These are phyloP conservation scores for Drosophila ficusphila DNA, from an alignment of 1,140 invertebrate genomes.

Conservation along the genomic window DNA sequence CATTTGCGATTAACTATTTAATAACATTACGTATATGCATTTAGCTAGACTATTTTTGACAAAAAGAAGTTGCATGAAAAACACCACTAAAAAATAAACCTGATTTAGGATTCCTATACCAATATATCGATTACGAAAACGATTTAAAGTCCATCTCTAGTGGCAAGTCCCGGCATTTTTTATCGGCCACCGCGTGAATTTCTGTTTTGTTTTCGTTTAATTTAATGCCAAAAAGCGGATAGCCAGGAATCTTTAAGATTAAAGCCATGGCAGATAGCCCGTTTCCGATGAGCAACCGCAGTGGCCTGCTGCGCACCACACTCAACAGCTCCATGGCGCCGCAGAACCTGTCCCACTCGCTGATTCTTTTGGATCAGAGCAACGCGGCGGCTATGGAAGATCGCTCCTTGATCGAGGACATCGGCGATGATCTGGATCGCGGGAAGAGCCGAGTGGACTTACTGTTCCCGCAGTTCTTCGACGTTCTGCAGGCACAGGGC, in stretches of 20 bases:
- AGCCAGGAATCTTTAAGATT: neutral
- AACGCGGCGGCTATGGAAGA: constrained; percentile 18
- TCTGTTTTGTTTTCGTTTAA: neutral
- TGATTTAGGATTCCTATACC: too few relatives aligned
- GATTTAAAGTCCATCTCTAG: neutral
- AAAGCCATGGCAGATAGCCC: constrained; percentile 37
- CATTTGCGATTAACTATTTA: too few relatives aligned
- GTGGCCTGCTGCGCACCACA: constrained; percentile 27
- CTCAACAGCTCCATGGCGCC: constrained; percentile 21
- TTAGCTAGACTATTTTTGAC: too few relatives aligned
- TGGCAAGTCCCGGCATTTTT: constrained; percentile 63
- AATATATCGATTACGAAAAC: neutral
- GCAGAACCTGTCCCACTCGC: constrained; percentile 41
- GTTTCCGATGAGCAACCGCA: constrained; percentile 27
- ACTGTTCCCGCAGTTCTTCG: constrained; percentile 87
- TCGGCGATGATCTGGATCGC: constrained; percentile 46
- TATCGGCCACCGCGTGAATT: constrained; percentile 35
- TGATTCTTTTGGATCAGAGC: constrained; percentile 40
- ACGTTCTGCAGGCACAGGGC: constrained; percentile 85
- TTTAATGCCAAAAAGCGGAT: constrained; percentile 5
- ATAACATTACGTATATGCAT: too few relatives aligned
- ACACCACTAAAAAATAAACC: too few relatives aligned
- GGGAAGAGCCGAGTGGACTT: constrained; percentile 83
- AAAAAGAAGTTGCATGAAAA: too few relatives aligned
- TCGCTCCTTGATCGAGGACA: constrained; percentile 22